Evolutionary conservation across 2,113 vertebrate species (phyloP).

Genomic region (Microtus richardsoni): DNA sequence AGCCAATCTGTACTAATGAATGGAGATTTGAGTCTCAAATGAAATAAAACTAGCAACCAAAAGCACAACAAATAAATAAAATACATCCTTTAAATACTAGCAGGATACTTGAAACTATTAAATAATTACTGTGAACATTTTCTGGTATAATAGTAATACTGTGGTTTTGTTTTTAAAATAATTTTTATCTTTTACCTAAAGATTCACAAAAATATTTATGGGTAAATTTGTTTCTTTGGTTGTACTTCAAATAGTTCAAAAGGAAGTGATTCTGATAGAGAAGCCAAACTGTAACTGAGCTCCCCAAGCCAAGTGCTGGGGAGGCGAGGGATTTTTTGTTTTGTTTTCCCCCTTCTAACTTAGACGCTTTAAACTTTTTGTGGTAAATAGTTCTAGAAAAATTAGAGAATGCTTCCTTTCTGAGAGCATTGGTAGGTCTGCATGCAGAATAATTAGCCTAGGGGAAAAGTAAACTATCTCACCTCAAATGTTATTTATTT

Average conservation of each 20-base stretch:
- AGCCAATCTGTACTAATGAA: background rate
- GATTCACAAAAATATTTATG: conserved; percentile 12
- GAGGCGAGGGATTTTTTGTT: background rate
- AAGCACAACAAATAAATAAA: background rate
- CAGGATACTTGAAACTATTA: background rate
- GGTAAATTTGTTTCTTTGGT: conserved; percentile 1
- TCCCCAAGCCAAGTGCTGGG: background rate
- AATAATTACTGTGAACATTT: background rate
- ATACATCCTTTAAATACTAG: background rate
- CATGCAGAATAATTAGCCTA: background rate
- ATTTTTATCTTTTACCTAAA: background rate
- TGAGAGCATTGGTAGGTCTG: background rate
- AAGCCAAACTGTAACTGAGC: background rate
- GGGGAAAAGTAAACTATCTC: background rate
- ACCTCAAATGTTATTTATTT: background rate
- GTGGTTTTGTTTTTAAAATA: conserved; percentile 34
- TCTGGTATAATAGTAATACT: background rate
- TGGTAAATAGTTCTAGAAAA: conserved; percentile 16
- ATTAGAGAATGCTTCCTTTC: background rate
- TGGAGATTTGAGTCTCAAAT: background rate
- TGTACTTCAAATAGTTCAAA: background rate
- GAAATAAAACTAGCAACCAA: background rate
- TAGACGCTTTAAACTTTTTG: background rate
- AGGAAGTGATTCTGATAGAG: background rate
- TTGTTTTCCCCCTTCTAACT: background rate